Base-by-base conservation (phyloP, 2,888 invertebrate species). In the Schizotus pectinicornis region DNA sequence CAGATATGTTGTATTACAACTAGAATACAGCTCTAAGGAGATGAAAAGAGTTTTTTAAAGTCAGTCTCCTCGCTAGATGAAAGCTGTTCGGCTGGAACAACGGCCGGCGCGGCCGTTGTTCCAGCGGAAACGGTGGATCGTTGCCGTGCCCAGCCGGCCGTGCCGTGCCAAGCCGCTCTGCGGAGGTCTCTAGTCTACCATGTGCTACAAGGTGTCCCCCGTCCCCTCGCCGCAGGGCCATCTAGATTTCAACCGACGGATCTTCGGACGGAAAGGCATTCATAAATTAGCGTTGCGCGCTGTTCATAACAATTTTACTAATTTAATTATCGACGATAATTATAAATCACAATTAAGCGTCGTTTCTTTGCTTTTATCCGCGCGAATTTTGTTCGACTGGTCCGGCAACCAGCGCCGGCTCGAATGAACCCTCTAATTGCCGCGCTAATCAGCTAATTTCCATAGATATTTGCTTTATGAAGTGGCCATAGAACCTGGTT, bases 1-100 rank as follows among this genome's bases (percentile, higher is more conserved):
- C 75, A 75, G 75, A 77, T 77, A 76, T 72, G 76, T 77, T 77
- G 76, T 77, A 77, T 75, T 77, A 77, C 77, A 77, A 73, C 71
- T 71, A 71, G 73, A 67, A 74, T 74, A 75, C 69, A 69, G 70
- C 67, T 64, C 64, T 42, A 52, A 48, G 50, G 45, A 50, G 76
- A 77, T 76, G 76, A 76, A 76, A 76, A 76, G 75, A 74, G 71
- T 75, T 76, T 76, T 76, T 77, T 74, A 70, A 75, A 73, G 76
- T 77, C 75, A 70, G 68, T 69, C 69, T 70, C 65, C 67, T 67
- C 67, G 59, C 67, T 64, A 68, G 68, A 71, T 71, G 69, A 75
- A 71, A 73, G 72, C 71, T 22, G 65, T 45, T 46, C 45, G 48
- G 50, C 52, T 47, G 69, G 77, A 78, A 78, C 79, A 79, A 75